Evolutionary conservation across 2,797 vertebrate genomes (phyloP), one percentile per base, ranked within the genome.

Genomic region (Sebastes goodei): DNA sequence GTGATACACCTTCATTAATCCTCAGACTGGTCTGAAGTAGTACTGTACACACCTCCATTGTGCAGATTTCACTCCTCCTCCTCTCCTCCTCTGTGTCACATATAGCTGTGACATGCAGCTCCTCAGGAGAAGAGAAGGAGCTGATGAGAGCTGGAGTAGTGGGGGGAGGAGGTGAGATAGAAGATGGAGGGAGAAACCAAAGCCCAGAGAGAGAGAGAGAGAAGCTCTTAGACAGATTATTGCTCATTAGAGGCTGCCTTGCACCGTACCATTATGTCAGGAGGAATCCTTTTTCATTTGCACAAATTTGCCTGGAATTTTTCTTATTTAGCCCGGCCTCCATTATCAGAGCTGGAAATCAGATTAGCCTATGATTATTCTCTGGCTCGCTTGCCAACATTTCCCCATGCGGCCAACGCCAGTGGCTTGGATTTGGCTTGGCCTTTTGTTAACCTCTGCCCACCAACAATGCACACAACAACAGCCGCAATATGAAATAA

Each of bases 241-340:
- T 96, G 96, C 97, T 99, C 98, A 99, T 99, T 99, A 98, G 96
- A 97, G 96, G 96, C 97, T 96, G 97, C 96, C 97, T 98, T 96
- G 96, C 97, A 97, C 98, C 96, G 94, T 96, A 95, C 96, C 96
- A 97, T 99, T 97, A 98, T 98, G 98, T 99, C 98, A 99, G 95
- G 97, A 97, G 96, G 97, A 98, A 98, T 98, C 97, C 98, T 98
- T 98, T 98, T 98, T 98, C 97, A 99, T 99, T 99, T 98, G 97
- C 97, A 98, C 97, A 99, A 98, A 98, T 98, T 98, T 98, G 97
- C 97, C 97, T 97, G 97, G 97, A 98, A 97, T 99, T 98, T 97
- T 94, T 98, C 96, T 97, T 97, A 97, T 97, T 99, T 98, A 98
- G 97, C 97, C 96, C 89, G 96, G 96, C 97, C 97, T 98, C 98